Evolutionary conservation across 2,888 invertebrate species (phyloP), one percentile per base, ranked within the genome.

Genomic region (Auanema freiburgensis): DNA sequence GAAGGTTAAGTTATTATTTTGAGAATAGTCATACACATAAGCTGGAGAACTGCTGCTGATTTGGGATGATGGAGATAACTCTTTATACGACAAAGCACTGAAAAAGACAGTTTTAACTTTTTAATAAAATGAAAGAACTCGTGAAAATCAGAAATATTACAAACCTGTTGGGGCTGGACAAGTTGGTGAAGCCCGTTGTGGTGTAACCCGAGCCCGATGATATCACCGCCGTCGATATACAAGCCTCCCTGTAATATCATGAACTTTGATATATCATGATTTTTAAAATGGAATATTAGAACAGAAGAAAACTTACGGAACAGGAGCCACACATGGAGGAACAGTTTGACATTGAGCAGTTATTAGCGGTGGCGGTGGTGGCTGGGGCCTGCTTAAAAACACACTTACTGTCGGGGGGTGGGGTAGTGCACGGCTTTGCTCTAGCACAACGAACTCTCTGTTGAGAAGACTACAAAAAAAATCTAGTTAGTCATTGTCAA

Each of bases 311-410:
- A 14, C 51, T 57, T 56, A 62, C 62, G 42, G 50, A 41, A 46
- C 21, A 51, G 55, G 53, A 60, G 42, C 54, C 53, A n/a, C 25
- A 46, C 44, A 55, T 23, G 60, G 60, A 60, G 54, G 14, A 24
- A 18, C 23, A 24, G 46, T 41, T 43, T 14, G 18, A 18, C 43
- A 41, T 23, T 65, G 59, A 59, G 66, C 66, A 69, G 57, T 44
- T 52, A 63, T 69, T 63, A 69, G 71, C 64, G 73, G 73, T 50
- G 73, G 73, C 65, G 70, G 67, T 61, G 72, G 69, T 67, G 73
- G 73, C 58, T 64, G 65, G 23, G 78, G 65, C 77, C 71, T 75
- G 69, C 78, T 79, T 79, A 79, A 79, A 74, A 76, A 76, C 72
- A 72, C 79, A 79, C 79, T 79, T 75, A 55, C 62, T 56, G 43